Conservation (phyloP, 2,797 vertebrate species). For the Hipposideros larvatus region DNA sequence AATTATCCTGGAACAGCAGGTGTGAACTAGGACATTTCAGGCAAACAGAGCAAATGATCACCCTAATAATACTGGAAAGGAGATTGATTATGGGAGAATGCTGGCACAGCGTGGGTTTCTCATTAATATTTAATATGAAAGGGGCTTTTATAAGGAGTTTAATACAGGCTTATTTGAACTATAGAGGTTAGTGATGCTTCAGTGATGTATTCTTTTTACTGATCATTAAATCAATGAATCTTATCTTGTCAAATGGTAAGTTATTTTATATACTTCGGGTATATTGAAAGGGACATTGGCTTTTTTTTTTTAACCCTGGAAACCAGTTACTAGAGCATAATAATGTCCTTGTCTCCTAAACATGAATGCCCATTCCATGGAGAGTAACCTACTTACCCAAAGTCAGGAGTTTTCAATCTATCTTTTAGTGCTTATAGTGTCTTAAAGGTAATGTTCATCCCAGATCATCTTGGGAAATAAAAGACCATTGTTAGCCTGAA, state of each 20-base stretch:
- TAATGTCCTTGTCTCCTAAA: background rate
- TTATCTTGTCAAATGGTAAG: background rate
- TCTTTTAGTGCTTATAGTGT: background rate
- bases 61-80: conserved; percentile 19
- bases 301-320: background rate
- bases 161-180: conserved; percentile 42
- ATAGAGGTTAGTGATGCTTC: background rate
- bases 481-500: background rate
- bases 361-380: background rate
- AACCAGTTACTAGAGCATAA: background rate
- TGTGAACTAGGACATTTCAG: conserved; percentile 42
- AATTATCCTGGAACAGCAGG: conserved; percentile 63
- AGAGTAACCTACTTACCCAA: background rate
- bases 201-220: conserved; percentile 16
- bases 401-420: background rate
- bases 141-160: background rate
- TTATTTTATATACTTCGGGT: background rate
- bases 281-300: background rate
- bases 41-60: background rate
- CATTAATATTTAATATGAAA: conserved; percentile 19
- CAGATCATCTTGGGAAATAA: background rate
- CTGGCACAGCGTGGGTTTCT: background rate
- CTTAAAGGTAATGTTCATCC: conserved; percentile 5
- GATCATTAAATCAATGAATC: conserved; percentile 6
- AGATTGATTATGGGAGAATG: conserved; percentile 11